Evolutionary conservation across 2,113 vertebrate species (phyloP).

Genomic region (Eidolon helvum): DNA sequence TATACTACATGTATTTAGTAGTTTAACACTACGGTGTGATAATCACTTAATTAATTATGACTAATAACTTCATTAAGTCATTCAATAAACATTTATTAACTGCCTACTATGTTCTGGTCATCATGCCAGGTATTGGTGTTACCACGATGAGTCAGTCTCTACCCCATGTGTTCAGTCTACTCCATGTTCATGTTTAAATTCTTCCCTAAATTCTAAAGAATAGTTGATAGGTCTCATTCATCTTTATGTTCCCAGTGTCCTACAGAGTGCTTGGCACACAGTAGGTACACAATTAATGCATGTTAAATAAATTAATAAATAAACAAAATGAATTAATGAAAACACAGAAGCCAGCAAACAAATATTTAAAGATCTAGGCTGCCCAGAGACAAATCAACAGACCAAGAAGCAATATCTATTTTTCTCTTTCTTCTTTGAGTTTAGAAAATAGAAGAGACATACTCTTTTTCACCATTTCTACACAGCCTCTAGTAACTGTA

Average conservation of each 20-base stretch:
- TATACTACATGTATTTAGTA: neutral
- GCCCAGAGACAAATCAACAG: neutral
- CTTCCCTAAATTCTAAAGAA: neutral
- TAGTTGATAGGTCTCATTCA: neutral
- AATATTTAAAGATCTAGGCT: neutral
- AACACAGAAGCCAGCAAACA: neutral
- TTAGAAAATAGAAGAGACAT: neutral
- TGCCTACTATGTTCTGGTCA: neutral
- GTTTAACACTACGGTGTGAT: neutral
- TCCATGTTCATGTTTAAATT: neutral
- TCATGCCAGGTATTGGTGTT: neutral
- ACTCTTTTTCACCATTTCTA: neutral
- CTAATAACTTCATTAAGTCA: neutral
- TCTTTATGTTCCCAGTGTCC: neutral
- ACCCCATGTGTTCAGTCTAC: neutral
- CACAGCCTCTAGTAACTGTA: neutral
- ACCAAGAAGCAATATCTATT: neutral
- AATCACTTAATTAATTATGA: neutral
- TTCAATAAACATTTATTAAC: neutral
- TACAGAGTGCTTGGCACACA: neutral
- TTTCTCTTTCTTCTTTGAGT: neutral
- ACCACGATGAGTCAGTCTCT: neutral
- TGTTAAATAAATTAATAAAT: neutral
- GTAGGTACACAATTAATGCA: neutral
- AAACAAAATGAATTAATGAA: neutral